Evolutionary conservation across 2,888 invertebrate genomes (phyloP).

Genomic region (Mylabris sibirica): DNA sequence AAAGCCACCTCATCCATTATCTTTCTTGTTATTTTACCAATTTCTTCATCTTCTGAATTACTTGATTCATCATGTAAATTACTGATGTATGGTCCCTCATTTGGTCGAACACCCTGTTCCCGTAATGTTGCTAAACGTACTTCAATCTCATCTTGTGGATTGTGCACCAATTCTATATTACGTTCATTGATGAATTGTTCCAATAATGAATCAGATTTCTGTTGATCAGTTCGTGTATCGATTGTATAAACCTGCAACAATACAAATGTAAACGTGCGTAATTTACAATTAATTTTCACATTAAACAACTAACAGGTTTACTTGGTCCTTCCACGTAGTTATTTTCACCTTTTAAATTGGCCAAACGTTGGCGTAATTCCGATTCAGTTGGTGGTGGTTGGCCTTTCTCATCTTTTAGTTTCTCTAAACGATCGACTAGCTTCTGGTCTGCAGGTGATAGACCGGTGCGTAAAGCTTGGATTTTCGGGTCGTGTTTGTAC

Average conservation of each 20-base stretch:
- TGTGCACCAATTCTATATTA: slow-evolving; percentile 60
- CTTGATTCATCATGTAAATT: slow-evolving; percentile 55
- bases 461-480: slow-evolving; percentile 57
- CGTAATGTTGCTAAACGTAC: slow-evolving; percentile 64
- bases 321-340: slow-evolving; percentile 56
- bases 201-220: slow-evolving; percentile 76
- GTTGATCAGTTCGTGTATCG: slow-evolving; percentile 72
- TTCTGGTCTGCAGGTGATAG: slow-evolving; percentile 66
- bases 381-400: slow-evolving; percentile 65
- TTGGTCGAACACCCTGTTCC: slow-evolving; percentile 60
- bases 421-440: slow-evolving; percentile 72
- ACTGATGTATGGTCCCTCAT: slow-evolving; percentile 54
- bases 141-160: slow-evolving; percentile 65
- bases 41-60: slow-evolving; percentile 58
- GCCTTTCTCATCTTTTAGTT: slow-evolving; percentile 69
- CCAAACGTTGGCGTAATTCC: slow-evolving; percentile 71
- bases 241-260: slow-evolving; percentile 60
- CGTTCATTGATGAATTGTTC: slow-evolving; percentile 62
- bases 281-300: too few species aligned
- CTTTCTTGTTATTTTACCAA: slow-evolving; percentile 59
- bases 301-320: slow-evolving; percentile 47
- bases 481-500: slow-evolving; percentile 60
- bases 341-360: slow-evolving; percentile 71
- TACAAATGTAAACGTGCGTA: not conserved
- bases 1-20: slow-evolving; percentile 64